Evolutionary conservation across 2,888 invertebrate genomes (phyloP).

Genomic region (Clanis bilineata): DNA sequence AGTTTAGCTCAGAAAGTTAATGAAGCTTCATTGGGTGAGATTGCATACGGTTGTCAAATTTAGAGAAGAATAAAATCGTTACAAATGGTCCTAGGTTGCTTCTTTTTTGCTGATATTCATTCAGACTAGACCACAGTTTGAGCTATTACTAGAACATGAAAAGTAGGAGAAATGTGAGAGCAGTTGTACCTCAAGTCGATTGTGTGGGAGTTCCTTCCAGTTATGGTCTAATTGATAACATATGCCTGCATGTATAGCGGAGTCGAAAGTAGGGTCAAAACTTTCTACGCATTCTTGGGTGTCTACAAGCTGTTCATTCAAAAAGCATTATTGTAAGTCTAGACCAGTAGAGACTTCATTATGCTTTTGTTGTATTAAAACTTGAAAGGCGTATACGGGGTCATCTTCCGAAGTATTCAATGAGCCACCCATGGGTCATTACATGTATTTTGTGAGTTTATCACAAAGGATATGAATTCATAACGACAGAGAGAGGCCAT

Average conservation of each 20-base stretch:
- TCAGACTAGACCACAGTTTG: too few species aligned
- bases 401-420: too few species aligned
- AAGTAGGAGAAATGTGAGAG: neutral
- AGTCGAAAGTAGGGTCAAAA: neutral
- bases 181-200: neutral
- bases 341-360: too few species aligned
- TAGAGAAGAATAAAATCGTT: neutral
- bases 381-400: too few species aligned
- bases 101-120: too few species aligned
- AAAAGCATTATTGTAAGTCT: neutral
- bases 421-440: too few species aligned
- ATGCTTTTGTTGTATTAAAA: neutral
- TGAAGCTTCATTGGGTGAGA: neutral
- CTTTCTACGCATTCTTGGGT: neutral
- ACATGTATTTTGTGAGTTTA: too few species aligned
- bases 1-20: neutral
- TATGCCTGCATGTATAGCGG: too few species aligned
- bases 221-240: slow-evolving; percentile 1
- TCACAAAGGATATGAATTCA: too few species aligned
- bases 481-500: too few species aligned
- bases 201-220: neutral
- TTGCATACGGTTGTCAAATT: neutral
- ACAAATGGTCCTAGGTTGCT: too few species aligned
- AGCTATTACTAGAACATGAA: neutral
- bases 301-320: neutral